Conservation (phyloP, 2,797 vertebrate genomes). For the Myotis vivesi region DNA sequence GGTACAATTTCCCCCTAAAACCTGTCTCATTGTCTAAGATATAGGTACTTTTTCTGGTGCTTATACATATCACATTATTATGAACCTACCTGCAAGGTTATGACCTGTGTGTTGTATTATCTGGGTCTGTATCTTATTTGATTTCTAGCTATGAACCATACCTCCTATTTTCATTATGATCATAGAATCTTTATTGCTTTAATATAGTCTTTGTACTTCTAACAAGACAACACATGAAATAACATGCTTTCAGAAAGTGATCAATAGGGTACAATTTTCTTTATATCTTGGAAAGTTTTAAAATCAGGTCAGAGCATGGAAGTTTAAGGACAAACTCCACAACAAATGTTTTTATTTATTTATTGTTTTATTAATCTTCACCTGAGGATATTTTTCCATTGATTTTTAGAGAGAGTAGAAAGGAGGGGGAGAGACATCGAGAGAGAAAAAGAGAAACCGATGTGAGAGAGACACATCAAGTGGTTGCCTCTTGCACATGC, state of each 20-base stretch:
- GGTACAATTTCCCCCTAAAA: not conserved
- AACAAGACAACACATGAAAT: not conserved
- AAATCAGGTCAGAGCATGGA: not conserved
- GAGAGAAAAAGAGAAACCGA: too few relatives aligned
- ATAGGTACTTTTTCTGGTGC: not conserved
- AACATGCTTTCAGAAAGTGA: constrained; percentile 2
- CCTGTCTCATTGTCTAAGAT: not conserved
- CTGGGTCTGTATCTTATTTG: not conserved
- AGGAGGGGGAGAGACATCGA: too few relatives aligned
- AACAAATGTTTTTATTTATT: not conserved
- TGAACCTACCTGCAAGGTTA: not conserved
- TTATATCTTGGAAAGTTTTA: not conserved
- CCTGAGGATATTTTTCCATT: too few relatives aligned
- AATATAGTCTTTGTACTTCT: not conserved
- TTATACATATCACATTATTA: not conserved
- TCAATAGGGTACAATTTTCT: not conserved
- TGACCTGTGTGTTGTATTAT: not conserved
- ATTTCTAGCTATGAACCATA: not conserved
- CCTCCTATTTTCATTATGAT: not conserved
- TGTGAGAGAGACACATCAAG: too few relatives aligned
- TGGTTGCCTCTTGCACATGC: too few relatives aligned
- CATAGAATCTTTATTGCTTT: not conserved
- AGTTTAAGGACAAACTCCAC: not conserved
- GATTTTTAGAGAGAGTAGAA: too few relatives aligned
- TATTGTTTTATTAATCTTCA: too few relatives aligned